Base-by-base conservation (phyloP, 2,797 vertebrate species). In the Peromyscus nudipes region DNA sequence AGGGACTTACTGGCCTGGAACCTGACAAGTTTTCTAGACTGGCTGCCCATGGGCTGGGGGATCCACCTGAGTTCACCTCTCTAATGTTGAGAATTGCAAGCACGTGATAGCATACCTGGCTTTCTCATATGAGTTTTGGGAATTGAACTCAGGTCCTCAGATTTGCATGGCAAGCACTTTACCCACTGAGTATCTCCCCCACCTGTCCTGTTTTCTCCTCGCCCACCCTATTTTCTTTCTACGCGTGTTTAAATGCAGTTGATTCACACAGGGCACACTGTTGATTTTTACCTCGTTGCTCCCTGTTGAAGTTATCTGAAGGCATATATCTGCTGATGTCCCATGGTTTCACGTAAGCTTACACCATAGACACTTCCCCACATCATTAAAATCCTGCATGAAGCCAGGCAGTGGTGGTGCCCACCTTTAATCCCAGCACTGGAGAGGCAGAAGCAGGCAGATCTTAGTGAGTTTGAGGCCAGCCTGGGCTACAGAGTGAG, bases 21-120 rank as follows among this genome's bases (percentile, higher is more conserved):
- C 23, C 49, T 71, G 67, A 87, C 85, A 57, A 57, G 67, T 40
- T 73, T 29, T 73, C 67, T 73, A 87, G 52, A 49, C 23, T 37
- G 14, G 65, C 85, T 87, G 52, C 64, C 25, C 14, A 3, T 19
- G 67, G 55, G 49, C 46, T 13, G 6, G 31, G 25, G 43, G 65
- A 37, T 37, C 64, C 64, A 67, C 19, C 62, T 46, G 31, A 4
- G 29, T 23, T 14, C 46, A 34, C 29, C 7, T 49, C 64, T 52
- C 23, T 16, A 3, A 12, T 37, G 60, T 27, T 2, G 14, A 46
- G 67, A n/a, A 25, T 6, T 37, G 25, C 34, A 73, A 12, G 8
- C 40, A 40, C 0, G 0, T 21, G 67, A 23, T 13, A 14, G 3
- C 67, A 21, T 2, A 0, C n/a, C 49, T 29, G n/a, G 8, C 14